Evolutionary conservation across 2,888 invertebrate species (phyloP), one percentile per base, ranked within the genome.

Genomic region (Syrphus vitripennis): DNA sequence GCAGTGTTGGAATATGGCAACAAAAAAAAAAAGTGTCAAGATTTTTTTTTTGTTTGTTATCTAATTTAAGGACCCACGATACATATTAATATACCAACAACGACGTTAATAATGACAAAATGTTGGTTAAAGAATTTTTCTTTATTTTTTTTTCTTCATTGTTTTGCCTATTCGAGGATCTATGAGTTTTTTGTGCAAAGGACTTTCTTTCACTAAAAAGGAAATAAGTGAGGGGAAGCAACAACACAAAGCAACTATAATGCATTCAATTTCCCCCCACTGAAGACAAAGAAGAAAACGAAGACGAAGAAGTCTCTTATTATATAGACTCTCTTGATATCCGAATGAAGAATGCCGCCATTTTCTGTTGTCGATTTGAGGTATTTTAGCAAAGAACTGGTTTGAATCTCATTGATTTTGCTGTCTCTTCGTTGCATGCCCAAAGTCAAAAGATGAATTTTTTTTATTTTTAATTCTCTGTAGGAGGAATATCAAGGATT

Each of bases 371-470:
- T 37, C 59, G 37, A 37, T 37, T 19, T 74, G 37, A 57, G 55
- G 55, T 57, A 67, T 55, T 76, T 63, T 9, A 40, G 31, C 67
- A 80, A 69, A 74, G 74, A 74, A 80, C 74, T 80, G 74, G 67
- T 45, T 48, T 48, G 45, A 21, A 55, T 42, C 16, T 45, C 48
- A 70, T 80, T 24, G 80, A 80, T 74, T 67, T 80, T 48, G 34
- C 55, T 71, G 24, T n/a, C 5, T 16, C 29, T 24, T 24, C 21
- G 26, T 55, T 55, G 65, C 67, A 65, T 45, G n/a, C 3, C n/a
- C 37, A n/a, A 7, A 67, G 26, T 31, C 10, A 42, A 31, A n/a
- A 26, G 53, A 61, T 29, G 26, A 19, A 26, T 40, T 34, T 21
- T 48, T 63, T 40, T 21, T 42, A 7, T 26, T 3, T n/a, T 40